Base-by-base conservation (phyloP, 2,888 invertebrate genomes). In the Listrodromus nycthemerus region DNA sequence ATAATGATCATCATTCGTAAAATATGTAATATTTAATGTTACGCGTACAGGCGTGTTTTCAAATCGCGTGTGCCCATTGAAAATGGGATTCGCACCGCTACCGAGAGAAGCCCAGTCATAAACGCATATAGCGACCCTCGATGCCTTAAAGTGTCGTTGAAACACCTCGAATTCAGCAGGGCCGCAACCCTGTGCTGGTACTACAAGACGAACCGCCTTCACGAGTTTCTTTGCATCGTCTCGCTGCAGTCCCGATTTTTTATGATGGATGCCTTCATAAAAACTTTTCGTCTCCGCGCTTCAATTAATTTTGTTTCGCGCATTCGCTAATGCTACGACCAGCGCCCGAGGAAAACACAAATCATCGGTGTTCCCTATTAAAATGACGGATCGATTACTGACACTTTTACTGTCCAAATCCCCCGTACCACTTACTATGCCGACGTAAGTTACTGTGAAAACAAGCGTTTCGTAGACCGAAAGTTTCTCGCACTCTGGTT, bases 271-370 rank as follows among this genome's bases (percentile, higher is more conserved):
- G 1, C 24, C 41, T 2, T 66, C 66, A 10, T 45, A 55, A 24
- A 55, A 55, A 2, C 7, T 10, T 19, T 55, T 55, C 24, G 52
- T 7, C 8, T 24, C 21, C 41, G 10, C 41, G 24, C 66, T 66
- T 24, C 45, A 10, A 2, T 55, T 24, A 7, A 13, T 0, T 5
- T 48, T 48, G 4, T 48, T 48, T 16, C 48, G 48, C 13, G n/a
- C 30, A 63, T 63, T 27, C 4, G 48, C 66, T 8, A 66, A 6
- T 5, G 45, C 45, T 2, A 66, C 48, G 8, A 66, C 45, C 16
- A 66, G 19, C 45, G 66, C 45, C 3, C 66, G 66, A 10, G 66
- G 45, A 16, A 58, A 21, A 21, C 58, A 58, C 27, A 58, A 58
- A 58, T 58, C 27, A 10, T 58, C 58, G 10, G 21, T 24, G 21